A percentile compares a stretch with the other conserved stretches of the same genome.
phyloP scores from a whole-genome alignment of 2,797 vertebrate species.

The Gila robusta region DNA sequence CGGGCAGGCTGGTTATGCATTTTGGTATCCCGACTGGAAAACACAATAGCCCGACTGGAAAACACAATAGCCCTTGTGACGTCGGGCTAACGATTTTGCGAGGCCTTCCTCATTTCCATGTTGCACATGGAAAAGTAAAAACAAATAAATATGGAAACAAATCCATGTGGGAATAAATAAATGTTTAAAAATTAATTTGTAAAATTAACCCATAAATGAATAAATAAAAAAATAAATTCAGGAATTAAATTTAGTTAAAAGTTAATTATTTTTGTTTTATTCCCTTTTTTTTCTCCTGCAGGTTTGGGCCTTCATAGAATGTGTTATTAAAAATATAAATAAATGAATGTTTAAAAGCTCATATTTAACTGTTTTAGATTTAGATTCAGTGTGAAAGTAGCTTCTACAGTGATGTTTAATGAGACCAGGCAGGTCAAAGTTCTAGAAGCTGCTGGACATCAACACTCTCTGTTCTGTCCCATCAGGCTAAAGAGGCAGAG shows the following conservation, averaged over 20 bases:
- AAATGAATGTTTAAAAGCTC: neutral
- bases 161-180: neutral
- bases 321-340: neutral
- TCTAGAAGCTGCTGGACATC: neutral
- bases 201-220: no score
- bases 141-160: neutral
- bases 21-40: no score
- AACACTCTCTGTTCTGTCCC: conserved; percentile 33
- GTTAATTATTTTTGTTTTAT: neutral
- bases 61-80: no score
- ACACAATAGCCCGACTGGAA: no score
- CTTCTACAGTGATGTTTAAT: neutral
- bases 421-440: neutral
- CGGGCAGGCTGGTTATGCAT: no score
- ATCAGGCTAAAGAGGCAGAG: conserved; percentile 81
- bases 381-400: neutral
- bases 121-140: neutral
- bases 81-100: no score
- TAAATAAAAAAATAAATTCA: no score
- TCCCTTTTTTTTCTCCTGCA: neutral
- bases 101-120: no score
- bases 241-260: no score
- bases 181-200: no score
- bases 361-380: neutral
- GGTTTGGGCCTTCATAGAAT: neutral